Conservation (phyloP, 2,888 invertebrate genomes). For the Drosophila yooni region DNA sequence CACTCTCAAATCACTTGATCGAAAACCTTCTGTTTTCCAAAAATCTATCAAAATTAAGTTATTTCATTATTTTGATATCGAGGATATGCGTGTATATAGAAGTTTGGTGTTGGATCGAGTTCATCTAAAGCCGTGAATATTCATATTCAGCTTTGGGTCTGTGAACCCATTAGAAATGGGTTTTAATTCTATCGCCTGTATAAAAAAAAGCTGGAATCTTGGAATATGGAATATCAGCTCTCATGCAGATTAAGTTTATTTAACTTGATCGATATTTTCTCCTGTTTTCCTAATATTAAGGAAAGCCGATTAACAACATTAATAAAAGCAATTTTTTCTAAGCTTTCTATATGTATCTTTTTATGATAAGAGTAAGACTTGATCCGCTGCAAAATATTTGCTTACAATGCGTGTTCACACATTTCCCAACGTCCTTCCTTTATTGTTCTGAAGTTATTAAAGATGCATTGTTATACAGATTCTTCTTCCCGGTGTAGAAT, state of each 20-base stretch:
- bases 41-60: not conserved
- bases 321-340: not conserved
- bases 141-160: not conserved
- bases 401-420: too few relatives aligned
- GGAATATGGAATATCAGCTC: not conserved
- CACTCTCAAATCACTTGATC: not conserved
- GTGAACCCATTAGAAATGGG: not conserved
- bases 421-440: too few relatives aligned
- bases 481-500: not conserved
- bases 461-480: not conserved
- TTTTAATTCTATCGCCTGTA: not conserved
- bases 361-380: too few relatives aligned
- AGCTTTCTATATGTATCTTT: too few relatives aligned
- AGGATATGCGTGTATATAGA: not conserved
- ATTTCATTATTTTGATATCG: not conserved
- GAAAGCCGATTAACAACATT: not conserved
- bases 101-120: not conserved
- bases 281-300: not conserved
- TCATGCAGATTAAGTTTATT: not conserved
- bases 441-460: not conserved
- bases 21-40: not conserved
- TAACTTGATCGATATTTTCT: not conserved
- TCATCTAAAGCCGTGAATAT: not conserved
- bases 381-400: too few relatives aligned
- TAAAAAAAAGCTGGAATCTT: not conserved